Percentiles rank a stretch among this genome's conserved stretches.
phyloP scores from a whole-genome alignment of 1,140 invertebrate species.

The Varroa destructor region DNA sequence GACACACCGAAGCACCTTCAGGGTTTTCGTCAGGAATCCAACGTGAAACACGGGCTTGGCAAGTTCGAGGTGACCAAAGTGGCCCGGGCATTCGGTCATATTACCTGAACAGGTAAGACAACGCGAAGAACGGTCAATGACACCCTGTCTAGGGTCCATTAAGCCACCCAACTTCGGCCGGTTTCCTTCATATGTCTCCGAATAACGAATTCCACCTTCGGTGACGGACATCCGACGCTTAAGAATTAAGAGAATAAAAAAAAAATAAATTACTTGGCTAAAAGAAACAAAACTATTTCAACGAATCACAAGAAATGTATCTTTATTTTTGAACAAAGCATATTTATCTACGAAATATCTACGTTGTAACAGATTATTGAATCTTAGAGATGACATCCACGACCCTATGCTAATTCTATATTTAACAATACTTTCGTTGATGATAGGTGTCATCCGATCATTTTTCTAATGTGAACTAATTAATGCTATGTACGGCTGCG shows the following conservation, averaged over 20 bases:
- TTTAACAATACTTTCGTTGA: too few relatives aligned
- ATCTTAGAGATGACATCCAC: too few relatives aligned
- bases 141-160: constrained; percentile 97
- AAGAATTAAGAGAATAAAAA: constrained; percentile 39
- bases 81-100: constrained; percentile 95
- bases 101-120: constrained; percentile 97
- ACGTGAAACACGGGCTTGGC: constrained; percentile 97
- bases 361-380: background rate
- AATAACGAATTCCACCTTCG: constrained; percentile 86
- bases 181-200: constrained; percentile 96
- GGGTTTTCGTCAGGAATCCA: constrained; percentile 90
- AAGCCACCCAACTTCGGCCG: constrained; percentile 90
- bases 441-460: too few relatives aligned
- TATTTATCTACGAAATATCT: background rate
- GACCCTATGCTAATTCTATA: too few relatives aligned
- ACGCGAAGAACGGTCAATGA: constrained; percentile 77
- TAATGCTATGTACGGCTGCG: too few relatives aligned
- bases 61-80: constrained; percentile 98
- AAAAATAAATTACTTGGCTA: constrained; percentile 25
- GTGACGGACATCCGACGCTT: constrained; percentile 94
- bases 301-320: background rate
- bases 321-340: background rate
- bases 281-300: too few relatives aligned
- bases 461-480: too few relatives aligned
- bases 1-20: constrained; percentile 89